These are phyloP conservation scores for Eupithecia exiguata DNA, from an alignment of 2,888 invertebrate species.

Conservation along the genomic window DNA sequence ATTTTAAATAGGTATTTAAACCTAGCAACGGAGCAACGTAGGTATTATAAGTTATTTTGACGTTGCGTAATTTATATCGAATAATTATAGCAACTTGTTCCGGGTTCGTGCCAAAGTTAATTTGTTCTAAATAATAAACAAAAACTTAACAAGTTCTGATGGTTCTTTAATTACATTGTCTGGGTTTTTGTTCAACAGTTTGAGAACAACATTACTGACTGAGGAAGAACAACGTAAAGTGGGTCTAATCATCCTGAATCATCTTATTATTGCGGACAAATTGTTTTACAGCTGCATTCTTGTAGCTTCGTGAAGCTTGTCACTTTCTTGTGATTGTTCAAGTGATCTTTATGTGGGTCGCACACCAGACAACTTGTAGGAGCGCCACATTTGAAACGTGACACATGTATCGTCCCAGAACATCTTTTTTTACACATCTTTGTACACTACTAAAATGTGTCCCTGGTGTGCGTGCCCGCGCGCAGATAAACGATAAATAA, in stretches of 20 bases:
- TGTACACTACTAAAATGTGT: too few species aligned
- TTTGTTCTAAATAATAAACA: slow-evolving; percentile 4
- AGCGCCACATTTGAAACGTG: too few species aligned
- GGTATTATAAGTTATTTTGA: not conserved
- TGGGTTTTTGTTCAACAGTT: slow-evolving; percentile 12
- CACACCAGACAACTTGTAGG: too few species aligned
- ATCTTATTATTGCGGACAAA: not conserved
- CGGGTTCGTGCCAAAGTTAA: slow-evolving; percentile 2
- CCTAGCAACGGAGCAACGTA: not conserved
- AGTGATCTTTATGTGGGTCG: too few species aligned
- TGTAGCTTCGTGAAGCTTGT: not conserved
- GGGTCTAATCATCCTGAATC: not conserved
- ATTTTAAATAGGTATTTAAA: not conserved
- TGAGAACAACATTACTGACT: slow-evolving; percentile 1
- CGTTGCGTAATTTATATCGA: not conserved
- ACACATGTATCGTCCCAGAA: too few species aligned
- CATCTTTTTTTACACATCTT: too few species aligned
- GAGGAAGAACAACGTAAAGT: not conserved
- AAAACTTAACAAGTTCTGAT: slow-evolving; percentile 6
- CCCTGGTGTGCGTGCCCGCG: too few species aligned
- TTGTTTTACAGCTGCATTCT: not conserved
- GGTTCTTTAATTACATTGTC: slow-evolving; percentile 2
- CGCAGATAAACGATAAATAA: too few species aligned
- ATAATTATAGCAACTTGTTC: not conserved
- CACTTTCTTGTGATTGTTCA: not conserved